Conservation (phyloP, 1,140 invertebrate species). For the Zaprionus vittiger region DNA sequence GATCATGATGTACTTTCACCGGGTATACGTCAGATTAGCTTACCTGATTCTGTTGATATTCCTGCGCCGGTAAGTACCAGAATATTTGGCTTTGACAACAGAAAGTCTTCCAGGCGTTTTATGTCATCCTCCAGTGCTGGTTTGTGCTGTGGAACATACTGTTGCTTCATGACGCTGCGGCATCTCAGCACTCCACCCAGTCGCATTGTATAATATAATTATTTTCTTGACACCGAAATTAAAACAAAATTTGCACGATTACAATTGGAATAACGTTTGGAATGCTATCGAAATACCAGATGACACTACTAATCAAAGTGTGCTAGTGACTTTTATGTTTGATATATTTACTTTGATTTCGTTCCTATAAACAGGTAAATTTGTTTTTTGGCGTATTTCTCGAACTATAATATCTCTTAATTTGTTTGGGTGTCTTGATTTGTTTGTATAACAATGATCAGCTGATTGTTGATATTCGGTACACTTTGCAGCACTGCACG, state of each 20-base stretch:
- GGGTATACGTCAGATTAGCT: neutral
- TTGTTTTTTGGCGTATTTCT: neutral
- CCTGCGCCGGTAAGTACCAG: conserved; percentile 96
- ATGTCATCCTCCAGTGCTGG: conserved; percentile 88
- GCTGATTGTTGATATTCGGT: conserved; percentile 1
- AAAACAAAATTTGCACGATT: neutral
- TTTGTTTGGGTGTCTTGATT: neutral
- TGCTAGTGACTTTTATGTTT: neutral
- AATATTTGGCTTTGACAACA: conserved; percentile 87
- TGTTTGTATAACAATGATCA: conserved; percentile 25
- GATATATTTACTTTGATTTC: neutral
- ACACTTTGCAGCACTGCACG: conserved; percentile 16
- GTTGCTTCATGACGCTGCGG: conserved; percentile 53
- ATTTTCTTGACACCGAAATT: neutral
- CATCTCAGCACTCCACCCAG: conserved; percentile 50
- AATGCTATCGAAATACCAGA: neutral
- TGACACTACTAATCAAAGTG: neutral
- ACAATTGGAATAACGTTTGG: neutral
- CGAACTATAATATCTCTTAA: neutral
- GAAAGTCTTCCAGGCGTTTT: conserved; percentile 87
- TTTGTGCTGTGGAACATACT: conserved; percentile 90
- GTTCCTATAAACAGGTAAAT: neutral
- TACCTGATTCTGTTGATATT: conserved; percentile 96
- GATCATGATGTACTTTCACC: neutral
- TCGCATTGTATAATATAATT: conserved; percentile 59